Conservation (phyloP, 2,888 invertebrate species). For the Xanthorhoe designata region DNA sequence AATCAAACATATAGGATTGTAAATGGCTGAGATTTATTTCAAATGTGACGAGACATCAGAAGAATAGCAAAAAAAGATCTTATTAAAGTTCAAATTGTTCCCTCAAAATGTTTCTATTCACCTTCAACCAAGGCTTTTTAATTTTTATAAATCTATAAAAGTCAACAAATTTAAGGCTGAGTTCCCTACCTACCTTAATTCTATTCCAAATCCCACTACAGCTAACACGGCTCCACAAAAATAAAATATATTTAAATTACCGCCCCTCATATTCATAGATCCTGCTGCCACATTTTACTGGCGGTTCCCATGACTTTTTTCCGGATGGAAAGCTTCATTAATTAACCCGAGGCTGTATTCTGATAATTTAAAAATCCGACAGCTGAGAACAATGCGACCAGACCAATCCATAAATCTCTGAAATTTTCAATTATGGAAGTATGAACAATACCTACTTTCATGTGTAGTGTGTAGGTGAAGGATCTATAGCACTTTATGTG, state of each 20-base stretch:
- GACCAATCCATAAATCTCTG: background rate
- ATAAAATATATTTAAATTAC: constrained; percentile 17
- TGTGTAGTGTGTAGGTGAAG: background rate
- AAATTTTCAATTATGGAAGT: background rate
- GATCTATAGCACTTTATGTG: too few species aligned
- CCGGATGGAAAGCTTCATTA: constrained; percentile 30
- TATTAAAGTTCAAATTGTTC: too few species aligned
- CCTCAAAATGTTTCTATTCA: too few species aligned
- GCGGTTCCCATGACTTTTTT: constrained; percentile 28
- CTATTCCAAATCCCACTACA: too few species aligned
- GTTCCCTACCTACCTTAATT: too few species aligned
- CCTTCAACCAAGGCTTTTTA: too few species aligned
- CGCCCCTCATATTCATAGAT: constrained; percentile 14
- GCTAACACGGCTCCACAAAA: background rate
- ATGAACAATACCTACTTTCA: background rate
- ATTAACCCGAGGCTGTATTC: constrained; percentile 28
- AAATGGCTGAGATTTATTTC: too few species aligned
- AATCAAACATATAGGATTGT: too few species aligned
- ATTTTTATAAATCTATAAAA: too few species aligned
- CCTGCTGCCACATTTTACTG: background rate
- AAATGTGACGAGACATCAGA: too few species aligned
- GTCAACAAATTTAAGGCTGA: too few species aligned
- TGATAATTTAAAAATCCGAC: constrained; percentile 23
- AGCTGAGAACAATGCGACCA: background rate
- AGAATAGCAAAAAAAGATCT: too few species aligned